Conservation (phyloP, 2,888 invertebrate species). For the Plutella xylostella region DNA sequence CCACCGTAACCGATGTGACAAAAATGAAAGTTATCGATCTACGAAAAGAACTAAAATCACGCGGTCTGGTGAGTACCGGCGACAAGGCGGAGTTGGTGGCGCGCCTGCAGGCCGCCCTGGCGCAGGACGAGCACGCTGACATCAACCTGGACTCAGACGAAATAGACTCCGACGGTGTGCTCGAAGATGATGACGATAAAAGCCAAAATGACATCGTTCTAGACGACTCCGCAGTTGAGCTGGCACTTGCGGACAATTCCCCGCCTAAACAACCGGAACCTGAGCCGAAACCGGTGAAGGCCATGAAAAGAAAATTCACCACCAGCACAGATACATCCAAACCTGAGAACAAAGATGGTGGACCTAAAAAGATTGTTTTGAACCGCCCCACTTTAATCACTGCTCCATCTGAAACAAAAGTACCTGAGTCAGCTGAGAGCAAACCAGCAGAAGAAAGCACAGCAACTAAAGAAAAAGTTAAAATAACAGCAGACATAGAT, state of each 20-base stretch:
- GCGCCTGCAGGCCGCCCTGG: slow-evolving; percentile 74
- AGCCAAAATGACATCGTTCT: slow-evolving; percentile 40
- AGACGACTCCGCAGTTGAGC: slow-evolving; percentile 45
- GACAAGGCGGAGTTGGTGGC: slow-evolving; percentile 87
- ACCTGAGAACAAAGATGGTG: slow-evolving; percentile 45
- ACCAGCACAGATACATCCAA: slow-evolving; percentile 18
- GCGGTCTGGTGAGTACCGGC: slow-evolving; percentile 79
- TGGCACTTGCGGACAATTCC: slow-evolving; percentile 40
- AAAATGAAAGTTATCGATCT: slow-evolving; percentile 84
- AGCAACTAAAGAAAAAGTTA: slow-evolving; percentile 28
- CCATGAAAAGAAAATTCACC: slow-evolving; percentile 45
- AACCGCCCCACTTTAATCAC: slow-evolving; percentile 61
- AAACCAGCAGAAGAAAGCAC: slow-evolving; percentile 20
- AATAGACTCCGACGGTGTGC: slow-evolving; percentile 63
- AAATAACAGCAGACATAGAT: slow-evolving; percentile 50
- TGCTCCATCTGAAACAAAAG: slow-evolving; percentile 18
- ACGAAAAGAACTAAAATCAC: slow-evolving; percentile 82
- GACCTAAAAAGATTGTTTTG: slow-evolving; percentile 73
- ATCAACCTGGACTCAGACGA: slow-evolving; percentile 59
- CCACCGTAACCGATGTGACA: slow-evolving; percentile 34
- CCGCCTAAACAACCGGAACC: slow-evolving; percentile 24
- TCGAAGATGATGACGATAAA: slow-evolving; percentile 69
- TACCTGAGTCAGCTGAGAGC: slow-evolving; percentile 20
- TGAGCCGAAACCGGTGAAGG: slow-evolving; percentile 36
- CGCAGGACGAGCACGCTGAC: slow-evolving; percentile 49